phyloP scores from a whole-genome alignment of 1,140 invertebrate genomes.

The Thrips palmi region DNA sequence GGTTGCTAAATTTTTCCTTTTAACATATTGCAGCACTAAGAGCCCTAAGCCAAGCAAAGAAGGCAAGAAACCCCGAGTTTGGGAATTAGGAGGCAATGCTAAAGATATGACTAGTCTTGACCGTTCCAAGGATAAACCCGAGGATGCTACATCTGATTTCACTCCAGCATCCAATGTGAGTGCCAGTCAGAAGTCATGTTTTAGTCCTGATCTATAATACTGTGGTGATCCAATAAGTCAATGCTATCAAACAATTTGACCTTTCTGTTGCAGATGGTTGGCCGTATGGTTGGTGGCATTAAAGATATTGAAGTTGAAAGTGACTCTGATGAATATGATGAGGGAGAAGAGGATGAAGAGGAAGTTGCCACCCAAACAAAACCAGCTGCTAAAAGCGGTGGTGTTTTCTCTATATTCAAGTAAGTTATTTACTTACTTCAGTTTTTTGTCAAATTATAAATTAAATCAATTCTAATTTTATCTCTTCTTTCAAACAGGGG shows the following conservation, averaged over 20 bases:
- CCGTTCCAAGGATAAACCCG: conserved; percentile 59
- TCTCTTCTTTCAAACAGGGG: conserved; percentile 32
- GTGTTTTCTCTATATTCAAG: conserved; percentile 65
- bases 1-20: conserved; percentile 11
- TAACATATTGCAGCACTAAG: no score
- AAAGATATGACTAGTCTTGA: conserved; percentile 69
- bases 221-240: no score
- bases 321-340: conserved; percentile 28
- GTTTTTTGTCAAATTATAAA: conserved; percentile 4
- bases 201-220: no score
- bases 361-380: conserved; percentile 22
- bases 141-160: conserved; percentile 29
- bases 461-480: background rate
- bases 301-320: conserved; percentile 37
- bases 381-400: conserved; percentile 24
- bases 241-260: no score
- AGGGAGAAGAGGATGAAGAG: conserved; percentile 20
- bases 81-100: conserved; percentile 65
- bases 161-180: conserved; percentile 39
- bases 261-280: conserved; percentile 44
- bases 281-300: conserved; percentile 63
- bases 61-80: conserved; percentile 74
- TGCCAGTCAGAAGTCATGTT: conserved; percentile 25
- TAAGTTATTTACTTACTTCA: conserved; percentile 12
- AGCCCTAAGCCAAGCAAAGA: conserved; percentile 49